Evolutionary conservation across 1,140 invertebrate genomes (phyloP).

Genomic region (Zaprionus nigranus): DNA sequence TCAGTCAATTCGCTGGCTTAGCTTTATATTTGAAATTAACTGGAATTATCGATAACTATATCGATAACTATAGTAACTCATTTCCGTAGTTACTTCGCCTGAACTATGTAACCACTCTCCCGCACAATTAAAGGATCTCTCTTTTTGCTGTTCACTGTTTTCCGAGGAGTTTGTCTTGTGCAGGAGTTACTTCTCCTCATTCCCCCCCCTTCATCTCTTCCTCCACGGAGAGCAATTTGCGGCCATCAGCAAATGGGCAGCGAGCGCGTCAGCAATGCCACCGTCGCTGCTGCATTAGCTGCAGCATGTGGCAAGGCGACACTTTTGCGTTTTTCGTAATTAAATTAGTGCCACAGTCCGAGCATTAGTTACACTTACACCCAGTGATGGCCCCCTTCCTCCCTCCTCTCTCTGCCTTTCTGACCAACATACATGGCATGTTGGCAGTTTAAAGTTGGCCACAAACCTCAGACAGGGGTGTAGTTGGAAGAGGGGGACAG

Average conservation of each 20-base stretch:
- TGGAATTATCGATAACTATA: background rate
- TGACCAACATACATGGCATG: conserved; percentile 40
- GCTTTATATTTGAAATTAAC: too few relatives aligned
- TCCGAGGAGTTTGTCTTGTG: conserved; percentile 28
- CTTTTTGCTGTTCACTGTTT: conserved; percentile 15
- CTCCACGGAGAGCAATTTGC: conserved; percentile 66
- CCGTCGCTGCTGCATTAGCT: conserved; percentile 62
- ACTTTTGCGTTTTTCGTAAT: conserved; percentile 83
- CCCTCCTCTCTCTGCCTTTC: background rate
- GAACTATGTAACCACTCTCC: background rate
- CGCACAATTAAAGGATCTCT: conserved; percentile 27
- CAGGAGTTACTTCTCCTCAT: too few relatives aligned
- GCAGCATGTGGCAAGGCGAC: conserved; percentile 72
- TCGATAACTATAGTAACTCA: background rate
- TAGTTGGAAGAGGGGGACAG: background rate
- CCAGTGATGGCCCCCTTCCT: background rate
- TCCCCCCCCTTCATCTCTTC: too few relatives aligned
- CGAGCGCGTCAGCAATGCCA: conserved; percentile 6
- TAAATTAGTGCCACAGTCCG: conserved; percentile 79
- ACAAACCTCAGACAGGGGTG: conserved; percentile 57
- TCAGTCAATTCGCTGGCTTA: background rate
- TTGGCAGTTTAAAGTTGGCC: conserved; percentile 75
- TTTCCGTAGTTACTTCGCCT: too few relatives aligned
- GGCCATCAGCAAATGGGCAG: conserved; percentile 77
- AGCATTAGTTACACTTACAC: conserved; percentile 78